Evolutionary conservation across 2,113 vertebrate genomes (phyloP), one percentile per base, ranked within the genome.

Genomic region (Bubo blakistoni): DNA sequence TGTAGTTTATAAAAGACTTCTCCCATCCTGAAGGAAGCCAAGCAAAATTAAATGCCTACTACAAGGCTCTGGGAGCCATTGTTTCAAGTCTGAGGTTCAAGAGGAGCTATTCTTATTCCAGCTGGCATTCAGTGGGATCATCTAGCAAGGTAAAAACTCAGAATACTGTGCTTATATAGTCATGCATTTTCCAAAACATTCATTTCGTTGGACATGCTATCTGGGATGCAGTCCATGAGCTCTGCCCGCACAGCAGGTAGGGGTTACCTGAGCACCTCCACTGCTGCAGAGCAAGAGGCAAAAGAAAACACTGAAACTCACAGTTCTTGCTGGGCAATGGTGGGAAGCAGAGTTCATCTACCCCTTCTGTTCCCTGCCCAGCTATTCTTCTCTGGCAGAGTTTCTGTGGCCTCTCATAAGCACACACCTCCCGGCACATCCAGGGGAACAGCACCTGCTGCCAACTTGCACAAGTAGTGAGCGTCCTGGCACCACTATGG

Each of bases 401-500:
- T 25, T 93, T 46, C 82, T 67, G 46, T 13, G 38, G 34, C 11
- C 54, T 65, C 34, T 69, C 40, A 27, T 26, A 46, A 72, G 22
- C 9, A n/a, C 20, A 54, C 8, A 46, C 4, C 17, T 63, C 29
- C n/a, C 61, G 67, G 25, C 4, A 52, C 19, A 40, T 51, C 52
- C 51, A 27, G 29, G 52, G 59, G 16, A 62, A 13, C 2, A 2
- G 24, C 2, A 2, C 40, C 57, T 86, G 49, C 67, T 59, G 34
- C 47, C 65, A 78, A 3, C 30, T 38, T 38, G n/a, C 27, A 24
- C 21, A 22, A 62, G 26, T 5, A 30, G 34, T 1, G 2, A 52
- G 40, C 29, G 18, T 38, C 42, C 70, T 81, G n/a, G 44, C 26
- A 55, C 32, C 0, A 0, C 32, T 63, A 0, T 0, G 16, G 46